A percentile compares a stretch with the other conserved stretches of the same genome.
Conservation (phyloP, 2,888 invertebrate species). For the Pristionchus maxplancki region DNA sequence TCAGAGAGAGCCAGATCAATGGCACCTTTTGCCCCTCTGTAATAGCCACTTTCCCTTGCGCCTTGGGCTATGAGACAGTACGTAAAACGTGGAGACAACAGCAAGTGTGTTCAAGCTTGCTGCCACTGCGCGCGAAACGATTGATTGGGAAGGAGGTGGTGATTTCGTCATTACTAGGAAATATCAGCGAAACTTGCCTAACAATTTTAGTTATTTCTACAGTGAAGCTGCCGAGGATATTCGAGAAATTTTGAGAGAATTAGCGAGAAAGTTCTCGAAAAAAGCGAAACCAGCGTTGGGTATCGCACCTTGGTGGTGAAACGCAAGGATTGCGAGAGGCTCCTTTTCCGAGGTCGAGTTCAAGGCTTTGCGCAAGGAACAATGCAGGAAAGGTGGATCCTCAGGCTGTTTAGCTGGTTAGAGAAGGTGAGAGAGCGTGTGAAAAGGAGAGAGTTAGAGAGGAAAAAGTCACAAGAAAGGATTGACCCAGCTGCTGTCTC, state of each 20-base stretch:
- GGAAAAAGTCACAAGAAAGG: background rate
- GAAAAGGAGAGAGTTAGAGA: background rate
- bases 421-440: background rate
- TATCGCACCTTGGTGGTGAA: background rate
- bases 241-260: background rate
- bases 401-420: no score
- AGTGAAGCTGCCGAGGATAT: no score
- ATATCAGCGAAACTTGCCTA: background rate
- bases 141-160: background rate
- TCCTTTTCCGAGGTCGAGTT: conserved; percentile 31
- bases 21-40: background rate
- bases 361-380: background rate
- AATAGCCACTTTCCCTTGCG: background rate
- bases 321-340: background rate
- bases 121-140: background rate
- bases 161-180: conserved; percentile 6
- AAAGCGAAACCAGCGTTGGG: background rate
- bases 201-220: no score
- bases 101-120: background rate
- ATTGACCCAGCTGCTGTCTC: conserved; percentile 23
- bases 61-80: background rate
- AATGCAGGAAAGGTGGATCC: background rate
- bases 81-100: background rate
- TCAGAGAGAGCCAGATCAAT: background rate
- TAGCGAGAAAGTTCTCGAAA: background rate